These are phyloP conservation scores for Chironomus tepperi DNA, from an alignment of 1,140 invertebrate species.

Conservation along the genomic window DNA sequence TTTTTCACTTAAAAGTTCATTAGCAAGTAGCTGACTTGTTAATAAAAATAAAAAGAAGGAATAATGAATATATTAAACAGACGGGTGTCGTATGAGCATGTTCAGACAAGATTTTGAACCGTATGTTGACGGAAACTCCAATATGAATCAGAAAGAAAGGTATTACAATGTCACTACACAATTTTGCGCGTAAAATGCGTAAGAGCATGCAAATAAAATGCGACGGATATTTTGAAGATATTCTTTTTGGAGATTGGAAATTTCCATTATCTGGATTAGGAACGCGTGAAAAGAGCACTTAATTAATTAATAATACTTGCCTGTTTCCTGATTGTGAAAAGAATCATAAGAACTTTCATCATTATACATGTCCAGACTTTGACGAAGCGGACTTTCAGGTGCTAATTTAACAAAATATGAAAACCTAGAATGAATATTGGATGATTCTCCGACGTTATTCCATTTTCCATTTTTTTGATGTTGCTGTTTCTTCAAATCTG, in stretches of 20 bases:
- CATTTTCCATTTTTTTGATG: slow-evolving; percentile 19
- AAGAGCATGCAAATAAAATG: neutral
- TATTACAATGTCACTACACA: too few relatives aligned
- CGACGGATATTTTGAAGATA: neutral
- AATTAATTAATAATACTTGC: neutral
- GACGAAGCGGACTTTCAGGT: neutral
- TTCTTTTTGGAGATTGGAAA: slow-evolving; percentile 4
- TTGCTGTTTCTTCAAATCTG: slow-evolving; percentile 11
- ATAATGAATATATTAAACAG: too few relatives aligned
- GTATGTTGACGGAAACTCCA: neutral
- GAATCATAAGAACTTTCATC: slow-evolving; percentile 17
- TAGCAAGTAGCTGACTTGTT: neutral
- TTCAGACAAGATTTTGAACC: neutral
- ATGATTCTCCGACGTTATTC: slow-evolving; percentile 7
- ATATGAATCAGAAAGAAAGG: too few relatives aligned
- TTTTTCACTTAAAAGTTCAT: neutral
- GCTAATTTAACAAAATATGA: slow-evolving; percentile 18
- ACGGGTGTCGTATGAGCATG: neutral
- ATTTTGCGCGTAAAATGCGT: neutral
- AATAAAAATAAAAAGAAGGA: too few relatives aligned
- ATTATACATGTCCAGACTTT: neutral
- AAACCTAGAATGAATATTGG: neutral
- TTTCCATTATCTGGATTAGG: neutral
- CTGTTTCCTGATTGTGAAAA: slow-evolving; percentile 9
- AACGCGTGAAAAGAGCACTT: neutral